A percentile compares a stretch with the other conserved stretches of the same genome.
These are phyloP conservation scores for Helicoverpa zea DNA, from an alignment of 1,140 invertebrate genomes.

Conservation along the genomic window DNA sequence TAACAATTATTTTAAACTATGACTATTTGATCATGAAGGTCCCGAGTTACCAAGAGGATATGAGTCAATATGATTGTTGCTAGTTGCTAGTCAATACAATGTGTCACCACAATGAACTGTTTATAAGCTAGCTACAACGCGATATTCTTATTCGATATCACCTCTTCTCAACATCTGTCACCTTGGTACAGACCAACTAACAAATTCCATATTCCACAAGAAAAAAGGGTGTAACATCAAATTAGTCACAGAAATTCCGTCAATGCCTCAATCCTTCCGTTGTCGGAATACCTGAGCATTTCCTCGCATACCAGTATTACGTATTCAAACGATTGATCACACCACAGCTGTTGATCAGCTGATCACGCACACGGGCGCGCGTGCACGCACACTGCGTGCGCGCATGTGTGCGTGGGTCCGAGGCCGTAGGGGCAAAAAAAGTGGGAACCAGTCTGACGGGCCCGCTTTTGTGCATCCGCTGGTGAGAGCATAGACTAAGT, in stretches of 20 bases:
- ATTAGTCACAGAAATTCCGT: slow-evolving; percentile 34
- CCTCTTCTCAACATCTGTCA: neutral
- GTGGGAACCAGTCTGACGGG: slow-evolving; percentile 59
- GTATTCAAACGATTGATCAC: slow-evolving; percentile 49
- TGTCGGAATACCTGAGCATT: slow-evolving; percentile 25
- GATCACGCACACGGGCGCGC: slow-evolving; percentile 59
- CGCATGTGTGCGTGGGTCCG: slow-evolving; percentile 46
- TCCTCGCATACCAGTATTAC: slow-evolving; percentile 48
- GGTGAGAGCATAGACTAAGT: slow-evolving; percentile 56
- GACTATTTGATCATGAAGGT: no score
- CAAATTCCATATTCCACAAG: slow-evolving; percentile 9
- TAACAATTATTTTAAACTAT: no score
- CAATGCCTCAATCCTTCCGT: slow-evolving; percentile 31
- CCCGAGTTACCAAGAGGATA: no score
- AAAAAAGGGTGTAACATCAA: neutral
- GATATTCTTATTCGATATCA: neutral
- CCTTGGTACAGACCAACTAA: neutral
- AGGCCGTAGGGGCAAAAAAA: slow-evolving; percentile 60
- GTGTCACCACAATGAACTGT: no score
- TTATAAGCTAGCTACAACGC: no score
- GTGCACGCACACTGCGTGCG: slow-evolving; percentile 24
- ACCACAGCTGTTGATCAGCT: slow-evolving; percentile 68
- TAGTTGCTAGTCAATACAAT: no score
- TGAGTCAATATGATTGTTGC: no score
- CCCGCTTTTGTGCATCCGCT: slow-evolving; percentile 64